phyloP scores from a whole-genome alignment of 2,888 invertebrate species.

The Brachypalpus laphriformis region DNA sequence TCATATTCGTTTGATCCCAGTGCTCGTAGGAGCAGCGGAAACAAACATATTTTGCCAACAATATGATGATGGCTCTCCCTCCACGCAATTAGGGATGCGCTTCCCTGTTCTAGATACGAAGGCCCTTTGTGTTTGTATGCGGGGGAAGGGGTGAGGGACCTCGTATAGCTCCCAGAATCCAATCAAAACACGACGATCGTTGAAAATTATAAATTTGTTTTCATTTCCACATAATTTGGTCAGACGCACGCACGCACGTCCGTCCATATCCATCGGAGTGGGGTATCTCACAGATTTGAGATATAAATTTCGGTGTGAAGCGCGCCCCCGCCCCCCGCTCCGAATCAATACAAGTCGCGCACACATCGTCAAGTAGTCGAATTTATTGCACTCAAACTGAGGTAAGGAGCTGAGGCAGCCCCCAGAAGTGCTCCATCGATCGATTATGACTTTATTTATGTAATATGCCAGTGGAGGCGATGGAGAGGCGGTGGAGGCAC shows the following conservation, averaged over 20 bases:
- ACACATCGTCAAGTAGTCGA: constrained; percentile 36
- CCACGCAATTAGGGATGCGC: background rate
- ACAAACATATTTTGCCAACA: constrained; percentile 37
- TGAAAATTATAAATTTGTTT: constrained; percentile 40
- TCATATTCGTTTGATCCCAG: constrained; percentile 46
- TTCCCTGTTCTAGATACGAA: background rate
- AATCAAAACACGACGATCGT: constrained; percentile 21
- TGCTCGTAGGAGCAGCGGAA: constrained; percentile 28
- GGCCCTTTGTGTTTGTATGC: background rate
- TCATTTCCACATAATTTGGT: constrained; percentile 31
- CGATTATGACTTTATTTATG: constrained; percentile 39
- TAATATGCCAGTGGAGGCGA: too few relatives aligned
- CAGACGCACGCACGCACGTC: background rate
- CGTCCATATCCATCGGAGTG: background rate
- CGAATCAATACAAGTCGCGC: constrained; percentile 6
- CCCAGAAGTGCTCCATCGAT: background rate
- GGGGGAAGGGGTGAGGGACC: background rate
- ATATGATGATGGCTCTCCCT: constrained; percentile 31
- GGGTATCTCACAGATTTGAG: background rate
- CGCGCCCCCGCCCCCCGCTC: background rate
- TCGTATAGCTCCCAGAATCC: background rate
- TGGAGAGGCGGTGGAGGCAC: too few relatives aligned
- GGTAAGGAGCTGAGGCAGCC: background rate
- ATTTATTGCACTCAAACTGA: constrained; percentile 22
- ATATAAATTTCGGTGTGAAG: constrained; percentile 4